Conservation (phyloP, 1,140 invertebrate genomes). For the Diabrotica virgifera region DNA sequence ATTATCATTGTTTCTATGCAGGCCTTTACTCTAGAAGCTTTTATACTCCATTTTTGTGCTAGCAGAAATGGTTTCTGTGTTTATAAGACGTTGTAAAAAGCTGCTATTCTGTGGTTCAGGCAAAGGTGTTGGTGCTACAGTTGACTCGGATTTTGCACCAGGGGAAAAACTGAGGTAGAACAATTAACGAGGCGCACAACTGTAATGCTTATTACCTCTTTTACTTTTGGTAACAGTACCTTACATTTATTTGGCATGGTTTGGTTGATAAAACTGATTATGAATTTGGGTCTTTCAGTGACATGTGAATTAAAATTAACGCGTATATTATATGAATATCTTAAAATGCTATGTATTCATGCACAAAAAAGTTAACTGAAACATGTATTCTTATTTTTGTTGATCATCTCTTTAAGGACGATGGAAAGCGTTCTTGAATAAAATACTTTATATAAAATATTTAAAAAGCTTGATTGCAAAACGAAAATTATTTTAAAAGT, state of each 20-base stretch:
- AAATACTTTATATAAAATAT: too few species aligned
- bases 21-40: not conserved
- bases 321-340: not conserved
- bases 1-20: too few species aligned
- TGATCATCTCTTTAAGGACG: too few species aligned
- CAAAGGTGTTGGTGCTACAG: constrained; percentile 42
- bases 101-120: constrained; percentile 45
- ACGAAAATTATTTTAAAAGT: too few species aligned
- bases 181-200: not conserved
- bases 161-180: constrained; percentile 24
- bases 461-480: too few species aligned
- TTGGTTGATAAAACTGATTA: not conserved
- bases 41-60: constrained; percentile 10
- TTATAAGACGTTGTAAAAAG: constrained; percentile 43
- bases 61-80: constrained; percentile 40
- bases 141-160: constrained; percentile 30
- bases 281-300: not conserved
- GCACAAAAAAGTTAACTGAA: not conserved
- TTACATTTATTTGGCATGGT: constrained; percentile 6
- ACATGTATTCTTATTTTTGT: too few species aligned
- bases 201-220: not conserved
- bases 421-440: too few species aligned
- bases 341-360: not conserved
- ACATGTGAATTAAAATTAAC: not conserved
- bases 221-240: constrained; percentile 4